Evolutionary conservation across 2,888 invertebrate species (phyloP), one percentile per base, ranked within the genome.

Genomic region (Ophioninae sp.): DNA sequence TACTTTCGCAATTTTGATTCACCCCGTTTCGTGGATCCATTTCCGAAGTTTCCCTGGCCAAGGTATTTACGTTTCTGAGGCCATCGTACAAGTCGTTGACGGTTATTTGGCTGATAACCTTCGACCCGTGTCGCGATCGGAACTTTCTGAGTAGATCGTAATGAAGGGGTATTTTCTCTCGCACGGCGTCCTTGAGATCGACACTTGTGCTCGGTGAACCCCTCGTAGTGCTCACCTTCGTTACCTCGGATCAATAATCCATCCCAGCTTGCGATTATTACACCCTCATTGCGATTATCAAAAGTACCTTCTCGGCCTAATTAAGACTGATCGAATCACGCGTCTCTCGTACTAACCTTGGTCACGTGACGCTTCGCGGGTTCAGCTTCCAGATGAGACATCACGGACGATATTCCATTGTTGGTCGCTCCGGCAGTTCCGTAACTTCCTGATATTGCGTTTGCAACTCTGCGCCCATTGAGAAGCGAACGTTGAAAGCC

Each of bases 81-180:
- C 91, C 90, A n/a, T 88, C 86, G 67, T 91, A 91, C 7, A 91
- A 80, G 81, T 90, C 88, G 41, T 91, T 86, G 0, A 91, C 88
- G 9, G 91, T 91, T 58, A 91, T 87, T 0, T 87, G 86, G 76
- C 89, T 90, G 67, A 91, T 81, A 0, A 91, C 80, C 17, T 86
- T 86, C 6, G 87, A 71, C 8, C 91, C 90, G 78, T 90, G 86
- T 23, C 87, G 85, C 51, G 86, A 87, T 39, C 88, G 90, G 64
- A 91, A 89, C 71, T 89, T 89, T 63, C 91, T 84, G 17, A 91
- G 76, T 0, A 90, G 85, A 74, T 91, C 91, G 30, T 91, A 87
- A 23, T 91, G 89, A 10, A 91, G 63, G 0, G 91, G 91, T 63
- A 91, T 91, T 79, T 91, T 91, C 73, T 91, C 91, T 73, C 89